These are phyloP conservation scores for Nicator chloris DNA, from an alignment of 2,113 vertebrate genomes.

Conservation along the genomic window DNA sequence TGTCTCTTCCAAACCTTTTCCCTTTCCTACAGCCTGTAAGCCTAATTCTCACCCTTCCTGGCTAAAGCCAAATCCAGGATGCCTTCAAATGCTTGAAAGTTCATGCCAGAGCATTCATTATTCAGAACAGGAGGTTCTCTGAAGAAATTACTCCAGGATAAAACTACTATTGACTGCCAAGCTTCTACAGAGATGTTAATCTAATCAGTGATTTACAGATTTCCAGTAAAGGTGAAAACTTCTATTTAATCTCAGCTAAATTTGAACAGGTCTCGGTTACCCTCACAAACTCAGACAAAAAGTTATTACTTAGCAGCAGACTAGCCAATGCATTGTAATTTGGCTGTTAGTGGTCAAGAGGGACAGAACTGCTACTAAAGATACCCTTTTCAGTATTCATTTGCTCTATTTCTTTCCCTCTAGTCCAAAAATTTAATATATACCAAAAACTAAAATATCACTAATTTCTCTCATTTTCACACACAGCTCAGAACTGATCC, in stretches of 20 bases:
- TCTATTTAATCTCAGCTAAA: neutral
- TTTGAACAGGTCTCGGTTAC: neutral
- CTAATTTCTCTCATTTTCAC: neutral
- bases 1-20: neutral
- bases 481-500: neutral
- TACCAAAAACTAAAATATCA: neutral
- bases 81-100: neutral
- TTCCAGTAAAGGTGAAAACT: neutral
- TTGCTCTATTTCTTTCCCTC: neutral
- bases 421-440: neutral
- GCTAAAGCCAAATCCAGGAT: neutral
- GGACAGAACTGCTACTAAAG: neutral
- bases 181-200: constrained; percentile 10
- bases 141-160: neutral
- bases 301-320: neutral
- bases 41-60: neutral
- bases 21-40: neutral
- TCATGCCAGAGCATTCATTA: neutral
- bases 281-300: neutral
- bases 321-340: neutral
- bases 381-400: neutral
- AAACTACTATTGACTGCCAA: neutral
- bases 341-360: neutral
- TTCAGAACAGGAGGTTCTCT: neutral
- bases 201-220: constrained; percentile 7